Base-by-base conservation (phyloP, 2,797 vertebrate genomes). In the Dendrocincla fuliginosa region DNA sequence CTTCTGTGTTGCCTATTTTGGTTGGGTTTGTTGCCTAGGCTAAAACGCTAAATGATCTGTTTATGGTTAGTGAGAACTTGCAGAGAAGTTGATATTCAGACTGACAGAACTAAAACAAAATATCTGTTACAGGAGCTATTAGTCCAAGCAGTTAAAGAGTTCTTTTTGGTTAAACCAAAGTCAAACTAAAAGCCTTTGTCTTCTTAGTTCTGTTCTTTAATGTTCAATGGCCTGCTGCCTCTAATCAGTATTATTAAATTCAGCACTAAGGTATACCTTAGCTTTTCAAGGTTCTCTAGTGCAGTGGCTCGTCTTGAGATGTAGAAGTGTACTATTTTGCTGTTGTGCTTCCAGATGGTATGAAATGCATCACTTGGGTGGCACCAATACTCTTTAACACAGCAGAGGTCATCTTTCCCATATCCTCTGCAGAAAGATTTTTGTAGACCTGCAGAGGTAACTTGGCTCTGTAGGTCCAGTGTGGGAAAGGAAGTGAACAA, bases 401-500 rank as follows among this genome's bases (percentile, higher is more conserved):
- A 80, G 9, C n/a, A 70, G 44, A 44, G 44, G 28, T 83, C 10
- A 11, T 11, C 16, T 90, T 69, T 79, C 13, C 35, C 56, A 1
- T 42, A 2, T 60, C 24, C 59, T 70, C 47, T 83, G 37, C 71
- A 85, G 52, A 42, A 74, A 52, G 37, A 20, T 10, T 77, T 77
- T 16, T 88, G 41, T 39, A 56, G 44, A 77, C 33, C 32, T 86
- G 33, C 53, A 27, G 79, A 81, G 53, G 13, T 93, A 7, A 7
- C 53, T 70, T 3, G 0, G 5, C 49, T 68, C 3, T 5, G 1
- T 20, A 37, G 32, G 5, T 57, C 15, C 27, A 4, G 9, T 17
- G n/a, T 69, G 44, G n/a, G 83, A 90, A 93, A 94, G 91, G 95
- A 94, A 91, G 7, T 71, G 76, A 71, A 50, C 13, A 19, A 30